Evolutionary conservation across 2,113 vertebrate species (phyloP).

Genomic region (Elephas maximus): DNA sequence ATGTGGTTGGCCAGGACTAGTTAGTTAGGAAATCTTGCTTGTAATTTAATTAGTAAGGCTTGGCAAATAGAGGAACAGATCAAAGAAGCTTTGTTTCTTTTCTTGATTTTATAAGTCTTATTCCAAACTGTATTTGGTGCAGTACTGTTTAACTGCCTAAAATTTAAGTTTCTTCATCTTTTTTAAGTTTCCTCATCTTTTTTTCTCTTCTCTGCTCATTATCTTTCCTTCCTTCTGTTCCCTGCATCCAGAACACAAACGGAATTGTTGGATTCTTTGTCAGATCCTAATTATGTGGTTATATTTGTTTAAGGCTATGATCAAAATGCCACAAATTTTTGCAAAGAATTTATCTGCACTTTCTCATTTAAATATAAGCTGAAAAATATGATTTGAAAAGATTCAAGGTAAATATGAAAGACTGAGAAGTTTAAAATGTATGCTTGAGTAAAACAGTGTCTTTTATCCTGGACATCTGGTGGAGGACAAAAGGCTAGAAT

Average conservation of each 20-base stretch:
- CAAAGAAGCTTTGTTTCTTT: too few species aligned
- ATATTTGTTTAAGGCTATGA: neutral
- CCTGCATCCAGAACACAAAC: neutral
- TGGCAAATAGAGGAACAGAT: too few species aligned
- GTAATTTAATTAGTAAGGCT: neutral
- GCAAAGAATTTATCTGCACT: neutral
- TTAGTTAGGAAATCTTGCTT: neutral
- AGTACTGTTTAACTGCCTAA: neutral
- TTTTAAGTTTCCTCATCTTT: neutral
- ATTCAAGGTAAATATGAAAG: neutral
- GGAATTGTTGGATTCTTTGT: neutral
- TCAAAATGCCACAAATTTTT: neutral
- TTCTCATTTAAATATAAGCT: neutral
- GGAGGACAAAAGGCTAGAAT: neutral
- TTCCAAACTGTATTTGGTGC: neutral
- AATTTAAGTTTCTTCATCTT: neutral
- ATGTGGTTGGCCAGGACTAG: accelerated
- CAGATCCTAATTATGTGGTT: neutral
- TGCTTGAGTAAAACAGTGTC: too few species aligned
- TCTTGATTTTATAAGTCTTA: too few species aligned
- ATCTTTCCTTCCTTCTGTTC: too few species aligned
- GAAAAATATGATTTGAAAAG: neutral
- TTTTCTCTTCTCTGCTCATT: neutral
- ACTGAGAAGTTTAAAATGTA: neutral
- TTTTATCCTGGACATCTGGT: neutral